phyloP scores from a whole-genome alignment of 2,888 invertebrate genomes.

The Sarcophaga subvicina region DNA sequence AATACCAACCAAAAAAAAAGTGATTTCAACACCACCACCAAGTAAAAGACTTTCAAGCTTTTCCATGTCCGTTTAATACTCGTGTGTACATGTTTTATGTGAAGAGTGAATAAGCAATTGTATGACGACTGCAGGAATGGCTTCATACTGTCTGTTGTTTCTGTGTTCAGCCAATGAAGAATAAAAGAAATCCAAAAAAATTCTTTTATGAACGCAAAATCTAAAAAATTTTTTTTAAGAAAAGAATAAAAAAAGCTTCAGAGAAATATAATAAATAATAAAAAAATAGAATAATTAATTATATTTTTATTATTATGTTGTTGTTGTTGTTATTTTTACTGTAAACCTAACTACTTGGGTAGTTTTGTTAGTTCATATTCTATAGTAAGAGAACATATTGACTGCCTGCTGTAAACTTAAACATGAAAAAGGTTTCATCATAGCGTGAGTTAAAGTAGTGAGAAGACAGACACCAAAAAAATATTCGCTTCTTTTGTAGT shows the following conservation, averaged over 20 bases:
- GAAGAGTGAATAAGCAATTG: not conserved
- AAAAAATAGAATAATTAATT: conserved; percentile 64
- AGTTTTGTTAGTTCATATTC: too few relatives aligned
- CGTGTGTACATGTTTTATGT: too few relatives aligned
- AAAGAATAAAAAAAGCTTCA: conserved; percentile 7
- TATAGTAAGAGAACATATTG: too few relatives aligned
- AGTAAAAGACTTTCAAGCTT: conserved; percentile 36
- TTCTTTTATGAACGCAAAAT: conserved; percentile 31
- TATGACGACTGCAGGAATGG: conserved; percentile 16
- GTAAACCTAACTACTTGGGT: not conserved
- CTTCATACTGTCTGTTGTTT: conserved; percentile 56
- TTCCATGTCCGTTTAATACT: not conserved
- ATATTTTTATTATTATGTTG: conserved; percentile 51
- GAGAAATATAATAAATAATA: too few relatives aligned
- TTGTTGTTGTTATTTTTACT: conserved; percentile 13
- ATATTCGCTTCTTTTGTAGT: too few relatives aligned
- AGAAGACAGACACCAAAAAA: too few relatives aligned
- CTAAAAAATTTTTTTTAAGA: not conserved
- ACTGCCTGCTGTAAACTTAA: not conserved
- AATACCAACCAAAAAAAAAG: not conserved
- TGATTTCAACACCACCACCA: conserved; percentile 46
- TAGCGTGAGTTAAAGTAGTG: conserved; percentile 54
- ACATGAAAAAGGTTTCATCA: conserved; percentile 40
- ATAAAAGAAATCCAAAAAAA: not conserved
- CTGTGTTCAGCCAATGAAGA: not conserved